Conservation (phyloP, 1,140 invertebrate genomes). For the Diorhabda carinulata region DNA sequence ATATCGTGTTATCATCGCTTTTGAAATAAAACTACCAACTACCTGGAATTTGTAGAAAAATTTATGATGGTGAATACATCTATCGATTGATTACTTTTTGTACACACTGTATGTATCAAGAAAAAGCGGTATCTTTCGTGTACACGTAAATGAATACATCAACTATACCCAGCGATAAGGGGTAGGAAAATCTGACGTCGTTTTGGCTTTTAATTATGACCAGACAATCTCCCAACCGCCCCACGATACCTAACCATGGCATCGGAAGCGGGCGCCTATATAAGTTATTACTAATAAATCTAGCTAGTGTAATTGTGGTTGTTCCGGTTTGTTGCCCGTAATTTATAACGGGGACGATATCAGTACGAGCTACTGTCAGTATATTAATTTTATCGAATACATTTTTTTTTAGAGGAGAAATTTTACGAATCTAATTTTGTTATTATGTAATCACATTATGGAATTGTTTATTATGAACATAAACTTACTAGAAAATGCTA, state of each 20-base stretch:
- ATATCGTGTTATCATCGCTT: too few species aligned
- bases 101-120: too few species aligned
- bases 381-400: background rate
- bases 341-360: constrained; percentile 31
- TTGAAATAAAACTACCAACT: too few species aligned
- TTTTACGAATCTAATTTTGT: too few species aligned
- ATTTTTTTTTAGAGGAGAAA: background rate
- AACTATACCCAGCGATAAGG: background rate
- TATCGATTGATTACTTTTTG: too few species aligned
- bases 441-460: too few species aligned
- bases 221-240: background rate
- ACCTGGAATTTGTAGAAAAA: too few species aligned
- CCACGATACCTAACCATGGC: background rate
- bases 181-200: background rate
- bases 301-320: constrained; percentile 35
- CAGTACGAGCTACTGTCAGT: background rate
- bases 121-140: background rate
- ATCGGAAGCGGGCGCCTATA: constrained; percentile 15
- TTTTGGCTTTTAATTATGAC: constrained; percentile 1
- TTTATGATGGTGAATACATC: too few species aligned
- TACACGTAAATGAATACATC: background rate
- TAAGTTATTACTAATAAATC: constrained; percentile 41
- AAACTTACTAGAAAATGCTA: too few species aligned
- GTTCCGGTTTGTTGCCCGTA: constrained; percentile 34
- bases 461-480: too few species aligned